phyloP scores from a whole-genome alignment of 1,140 invertebrate genomes.

The Drosophila parabipectinata region DNA sequence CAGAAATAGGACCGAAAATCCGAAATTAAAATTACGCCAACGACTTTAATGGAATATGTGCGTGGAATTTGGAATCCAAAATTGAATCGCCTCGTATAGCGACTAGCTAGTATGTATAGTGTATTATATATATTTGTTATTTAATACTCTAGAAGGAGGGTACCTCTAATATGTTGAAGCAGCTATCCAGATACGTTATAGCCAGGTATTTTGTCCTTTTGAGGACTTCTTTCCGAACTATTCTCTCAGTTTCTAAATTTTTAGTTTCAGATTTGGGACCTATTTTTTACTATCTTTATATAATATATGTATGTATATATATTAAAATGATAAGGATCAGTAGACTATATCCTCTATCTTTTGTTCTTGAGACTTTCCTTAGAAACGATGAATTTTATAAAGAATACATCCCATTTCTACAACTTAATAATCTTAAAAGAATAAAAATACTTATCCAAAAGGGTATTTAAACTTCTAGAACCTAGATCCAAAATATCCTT shows the following conservation, averaged over 20 bases:
- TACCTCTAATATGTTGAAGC: neutral
- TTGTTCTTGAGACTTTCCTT: no score
- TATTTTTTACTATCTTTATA: no score
- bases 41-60: conserved; percentile 75
- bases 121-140: neutral
- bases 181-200: no score
- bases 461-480: neutral
- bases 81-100: conserved; percentile 19
- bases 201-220: neutral
- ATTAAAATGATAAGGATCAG: no score
- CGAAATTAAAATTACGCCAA: conserved; percentile 74
- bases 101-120: neutral
- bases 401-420: neutral
- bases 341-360: no score
- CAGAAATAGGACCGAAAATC: conserved; percentile 47
- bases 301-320: no score
- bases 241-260: no score
- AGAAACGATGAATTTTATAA: no score
- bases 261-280: no score
- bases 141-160: neutral
- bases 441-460: neutral
- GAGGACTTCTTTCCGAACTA: no score
- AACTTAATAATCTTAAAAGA: no score
- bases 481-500: neutral
- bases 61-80: conserved; percentile 56